Evolutionary conservation across 2,113 vertebrate genomes (phyloP), one percentile per base, ranked within the genome.

Genomic region (Planiliza haematocheilus): DNA sequence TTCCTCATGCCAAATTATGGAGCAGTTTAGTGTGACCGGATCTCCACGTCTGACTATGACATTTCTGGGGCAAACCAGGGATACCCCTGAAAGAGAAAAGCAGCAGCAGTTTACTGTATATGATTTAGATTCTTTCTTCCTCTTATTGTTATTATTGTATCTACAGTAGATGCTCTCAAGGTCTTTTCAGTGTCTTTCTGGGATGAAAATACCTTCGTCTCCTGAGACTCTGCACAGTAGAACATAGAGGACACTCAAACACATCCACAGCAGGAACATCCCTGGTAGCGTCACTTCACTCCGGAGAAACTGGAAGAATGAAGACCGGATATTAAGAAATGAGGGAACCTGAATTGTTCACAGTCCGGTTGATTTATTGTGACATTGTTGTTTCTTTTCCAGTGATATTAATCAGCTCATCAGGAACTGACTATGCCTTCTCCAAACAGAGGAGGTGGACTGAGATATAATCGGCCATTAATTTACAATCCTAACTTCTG

Each of bases 181-280:
- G 10, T 4, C 39, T 14, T 17, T 57, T 1, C 17, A 1, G 4
- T 42, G n/a, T 1, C 51, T 7, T 3, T 4, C 20, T 49, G 4
- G 17, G 49, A 17, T 3, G 9, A 11, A 65, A 24, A 18, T 65
- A 81, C 83, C 10, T 13, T 7, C 0, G 13, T 4, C 0, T 38
- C 45, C 4, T 24, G 60, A 16, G 8, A 13, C 45, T 1, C 3
- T 36, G 46, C 17, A 18, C 20, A 16, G 49, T 4, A 39, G 6
- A 14, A 42, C 6, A 13, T 1, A 67, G 17, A 78, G 12, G 20
- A 85, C 50, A 67, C 7, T 43, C 20, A 66, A 9, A 50, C 7
- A 17, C 0, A 20, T 60, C 74, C 55, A 48, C 38, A 11, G 10
- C 14, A 0, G 2, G 20, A 4, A 66, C 82, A 85, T 85, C 6